phyloP scores from a whole-genome alignment of 2,888 invertebrate genomes.

The Drosophila birchii region DNA sequence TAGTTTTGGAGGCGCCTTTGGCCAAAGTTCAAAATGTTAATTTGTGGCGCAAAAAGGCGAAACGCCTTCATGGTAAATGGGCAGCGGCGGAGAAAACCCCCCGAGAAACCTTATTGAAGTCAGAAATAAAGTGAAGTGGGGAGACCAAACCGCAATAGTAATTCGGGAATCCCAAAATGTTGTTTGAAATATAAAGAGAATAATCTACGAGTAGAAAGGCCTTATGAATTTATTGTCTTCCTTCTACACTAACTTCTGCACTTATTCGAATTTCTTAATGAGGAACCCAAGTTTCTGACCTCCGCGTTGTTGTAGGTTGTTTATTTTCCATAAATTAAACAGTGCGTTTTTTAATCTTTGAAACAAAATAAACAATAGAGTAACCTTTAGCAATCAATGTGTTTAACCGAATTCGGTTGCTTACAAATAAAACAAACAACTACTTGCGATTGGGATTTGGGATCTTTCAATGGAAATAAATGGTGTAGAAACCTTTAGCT shows the following conservation, averaged over 20 bases:
- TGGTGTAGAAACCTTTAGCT: not conserved
- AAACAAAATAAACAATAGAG: slow-evolving; percentile 1
- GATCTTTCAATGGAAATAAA: not conserved
- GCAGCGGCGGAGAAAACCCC: not conserved
- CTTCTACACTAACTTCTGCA: not conserved
- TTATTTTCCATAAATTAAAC: not conserved
- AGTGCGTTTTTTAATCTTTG: not conserved
- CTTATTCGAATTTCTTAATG: not conserved
- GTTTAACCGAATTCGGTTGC: not conserved
- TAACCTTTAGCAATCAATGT: slow-evolving; percentile 1
- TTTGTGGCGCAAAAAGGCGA: slow-evolving; percentile 37
- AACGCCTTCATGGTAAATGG: slow-evolving; percentile 46
- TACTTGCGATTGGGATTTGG: not conserved
- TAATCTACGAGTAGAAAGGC: not conserved
- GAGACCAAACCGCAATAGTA: not conserved
- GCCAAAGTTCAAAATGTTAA: slow-evolving; percentile 67
- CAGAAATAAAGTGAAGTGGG: not conserved
- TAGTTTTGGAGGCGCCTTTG: slow-evolving; percentile 26
- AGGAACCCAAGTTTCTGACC: not conserved
- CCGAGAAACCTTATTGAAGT: not conserved
- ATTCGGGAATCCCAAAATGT: slow-evolving; percentile 1
- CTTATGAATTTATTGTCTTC: not conserved
- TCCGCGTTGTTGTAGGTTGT: too few relatives aligned
- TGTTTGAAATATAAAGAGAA: not conserved
- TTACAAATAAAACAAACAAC: not conserved